phyloP scores from a whole-genome alignment of 2,113 vertebrate genomes.

The Arizona elegans region DNA sequence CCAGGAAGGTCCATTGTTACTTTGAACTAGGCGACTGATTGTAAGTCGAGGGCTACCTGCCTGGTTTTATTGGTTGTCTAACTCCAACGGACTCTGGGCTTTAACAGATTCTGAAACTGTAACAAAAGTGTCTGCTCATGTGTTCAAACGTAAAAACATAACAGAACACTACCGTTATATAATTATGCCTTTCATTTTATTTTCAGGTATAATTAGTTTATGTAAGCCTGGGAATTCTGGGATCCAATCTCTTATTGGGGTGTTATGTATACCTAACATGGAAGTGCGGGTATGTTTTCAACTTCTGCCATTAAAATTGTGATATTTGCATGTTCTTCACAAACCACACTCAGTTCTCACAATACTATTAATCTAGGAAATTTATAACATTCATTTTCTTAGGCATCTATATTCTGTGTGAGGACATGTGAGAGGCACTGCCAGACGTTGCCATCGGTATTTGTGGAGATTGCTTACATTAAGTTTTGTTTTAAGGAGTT shows the following conservation, averaged over 20 bases:
- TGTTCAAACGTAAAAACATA: background rate
- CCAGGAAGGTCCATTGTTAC: background rate
- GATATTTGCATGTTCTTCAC: background rate
- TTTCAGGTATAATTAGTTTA: slow-evolving; percentile 93
- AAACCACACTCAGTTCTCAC: background rate
- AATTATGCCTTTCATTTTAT: slow-evolving; percentile 40
- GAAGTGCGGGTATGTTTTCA: slow-evolving; percentile 89
- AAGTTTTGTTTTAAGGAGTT: background rate
- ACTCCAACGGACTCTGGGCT: background rate
- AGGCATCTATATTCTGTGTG: background rate
- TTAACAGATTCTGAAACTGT: background rate
- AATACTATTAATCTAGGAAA: background rate
- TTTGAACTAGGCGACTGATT: background rate
- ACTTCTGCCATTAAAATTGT: background rate
- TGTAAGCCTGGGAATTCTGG: slow-evolving; percentile 96
- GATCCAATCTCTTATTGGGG: slow-evolving; percentile 95
- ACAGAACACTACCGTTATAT: background rate
- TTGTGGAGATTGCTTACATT: background rate
- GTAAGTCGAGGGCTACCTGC: background rate
- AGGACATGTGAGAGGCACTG: background rate
- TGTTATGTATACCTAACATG: slow-evolving; percentile 99
- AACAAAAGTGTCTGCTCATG: background rate
- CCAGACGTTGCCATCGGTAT: background rate
- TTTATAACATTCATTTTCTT: background rate
- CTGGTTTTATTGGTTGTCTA: background rate